Conservation (phyloP, 2,797 vertebrate genomes). For the Echiichthys vipera region DNA sequence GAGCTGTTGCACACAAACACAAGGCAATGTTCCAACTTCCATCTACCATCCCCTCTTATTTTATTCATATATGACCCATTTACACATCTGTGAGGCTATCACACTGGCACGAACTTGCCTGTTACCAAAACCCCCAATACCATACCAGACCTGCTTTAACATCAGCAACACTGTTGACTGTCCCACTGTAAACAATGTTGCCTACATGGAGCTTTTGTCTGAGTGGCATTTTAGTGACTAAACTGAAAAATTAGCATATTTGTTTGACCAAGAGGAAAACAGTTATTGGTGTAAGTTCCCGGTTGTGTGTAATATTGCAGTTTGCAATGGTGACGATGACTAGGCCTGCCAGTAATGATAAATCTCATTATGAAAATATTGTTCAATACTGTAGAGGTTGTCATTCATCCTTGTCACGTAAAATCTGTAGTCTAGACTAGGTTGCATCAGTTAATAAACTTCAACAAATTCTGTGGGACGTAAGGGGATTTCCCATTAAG, state of each 20-base stretch:
- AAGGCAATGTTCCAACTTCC: constrained; percentile 33
- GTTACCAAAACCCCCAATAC: constrained; percentile 55
- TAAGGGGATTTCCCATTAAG: constrained; percentile 30
- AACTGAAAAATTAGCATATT: background rate
- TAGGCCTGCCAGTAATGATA: background rate
- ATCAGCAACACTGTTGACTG: constrained; percentile 30
- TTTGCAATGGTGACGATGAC: background rate
- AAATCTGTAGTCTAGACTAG: background rate
- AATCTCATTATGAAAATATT: background rate
- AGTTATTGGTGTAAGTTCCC: too few species aligned
- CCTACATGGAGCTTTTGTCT: too few species aligned
- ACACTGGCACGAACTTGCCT: constrained; percentile 16
- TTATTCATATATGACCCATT: constrained; percentile 60
- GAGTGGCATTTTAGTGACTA: background rate
- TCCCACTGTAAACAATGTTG: constrained; percentile 21
- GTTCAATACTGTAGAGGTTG: background rate
- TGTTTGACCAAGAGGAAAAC: too few species aligned
- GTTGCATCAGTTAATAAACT: background rate
- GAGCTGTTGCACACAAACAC: constrained; percentile 16
- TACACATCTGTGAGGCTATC: constrained; percentile 58
- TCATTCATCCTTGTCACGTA: background rate
- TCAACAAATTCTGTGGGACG: background rate
- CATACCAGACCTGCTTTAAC: constrained; percentile 32
- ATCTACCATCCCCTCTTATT: constrained; percentile 7
- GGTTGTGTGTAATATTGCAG: background rate